phyloP scores from a whole-genome alignment of 1,140 invertebrate species.

The Probaryconus sp. region DNA sequence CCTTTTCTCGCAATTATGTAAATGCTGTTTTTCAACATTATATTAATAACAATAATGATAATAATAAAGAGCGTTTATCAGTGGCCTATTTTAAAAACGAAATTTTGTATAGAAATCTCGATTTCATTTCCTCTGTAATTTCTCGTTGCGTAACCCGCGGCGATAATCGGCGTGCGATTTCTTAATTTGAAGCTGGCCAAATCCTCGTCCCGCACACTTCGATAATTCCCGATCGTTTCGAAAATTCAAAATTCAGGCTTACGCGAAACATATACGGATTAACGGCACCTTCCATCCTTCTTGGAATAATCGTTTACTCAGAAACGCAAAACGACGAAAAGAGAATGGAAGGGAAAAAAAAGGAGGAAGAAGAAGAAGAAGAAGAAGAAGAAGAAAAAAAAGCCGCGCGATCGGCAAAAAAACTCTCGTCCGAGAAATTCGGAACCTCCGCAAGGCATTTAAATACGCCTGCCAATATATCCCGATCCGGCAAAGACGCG shows the following conservation, averaged over 20 bases:
- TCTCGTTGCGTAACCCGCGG: conserved; percentile 24
- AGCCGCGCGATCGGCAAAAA: conserved; percentile 3
- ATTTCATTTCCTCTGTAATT: conserved; percentile 22
- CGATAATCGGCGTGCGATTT: conserved; percentile 34
- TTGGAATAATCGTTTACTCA: conserved; percentile 46
- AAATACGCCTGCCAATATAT: conserved; percentile 40
- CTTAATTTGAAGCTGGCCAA: conserved; percentile 26
- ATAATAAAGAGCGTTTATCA: conserved; percentile 14
- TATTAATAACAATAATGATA: no score
- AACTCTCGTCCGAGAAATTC: conserved; percentile 34
- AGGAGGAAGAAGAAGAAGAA: neutral
- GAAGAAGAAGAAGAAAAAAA: neutral
- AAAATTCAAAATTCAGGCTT: conserved; percentile 41
- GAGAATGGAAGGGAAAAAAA: no score
- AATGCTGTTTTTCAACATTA: no score
- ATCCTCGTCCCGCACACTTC: conserved; percentile 15
- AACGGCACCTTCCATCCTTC: conserved; percentile 45
- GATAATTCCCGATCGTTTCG: conserved; percentile 41
- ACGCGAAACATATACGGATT: conserved; percentile 16
- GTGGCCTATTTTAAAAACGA: conserved; percentile 8
- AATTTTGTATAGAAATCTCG: conserved; percentile 5
- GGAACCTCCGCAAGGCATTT: conserved; percentile 38
- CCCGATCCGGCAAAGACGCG: conserved; percentile 24
- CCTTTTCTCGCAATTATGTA: neutral
- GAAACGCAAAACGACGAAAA: conserved; percentile 45